Evolutionary conservation across 2,113 vertebrate species (phyloP), one percentile per base, ranked within the genome.

Genomic region (Neoarius graeffei): DNA sequence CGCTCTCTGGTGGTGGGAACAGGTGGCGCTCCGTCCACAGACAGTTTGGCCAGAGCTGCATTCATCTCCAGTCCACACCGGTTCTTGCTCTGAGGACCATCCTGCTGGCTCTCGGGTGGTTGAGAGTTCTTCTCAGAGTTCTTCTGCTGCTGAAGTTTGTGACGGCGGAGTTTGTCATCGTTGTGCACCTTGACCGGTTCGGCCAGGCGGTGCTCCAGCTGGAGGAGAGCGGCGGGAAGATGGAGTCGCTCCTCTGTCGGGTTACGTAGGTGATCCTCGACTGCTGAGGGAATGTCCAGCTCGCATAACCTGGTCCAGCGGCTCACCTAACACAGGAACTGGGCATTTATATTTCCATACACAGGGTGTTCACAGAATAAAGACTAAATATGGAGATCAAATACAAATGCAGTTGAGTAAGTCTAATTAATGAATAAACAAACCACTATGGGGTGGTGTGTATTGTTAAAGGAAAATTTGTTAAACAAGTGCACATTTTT

Each of bases 291-390:
- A 88, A 99, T 97, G 90, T 95, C 97, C 89, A 97, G 95, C 93
- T 99, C 98, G 94, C 98, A 99, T 3, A 99, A 95, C 69, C 97
- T 95, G 89, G 98, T 99, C 98, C 98, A 99, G 87, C 97, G 96
- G 93, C 98, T 99, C 82, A 99, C 98, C 98, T 99, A 90, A 82
- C 4, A 59, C 50, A 92, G 89, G 14, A 86, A 1, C 84, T 89
- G 9, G 52, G 60, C 3, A 71, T 5, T 76, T 86, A 76, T 54
- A n/a, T 14, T 25, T 83, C 42, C 73, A 50, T 23, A 66, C 42
- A 48, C 64, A 84, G 10, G 8, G 9, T 7, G n/a, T 35, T 77
- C 54, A 57, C 0, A 83, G 62, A 85, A 81, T 23, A 76, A 4
- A 42, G 6, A 73, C 7, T 74, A 23, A 71, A 71, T 27, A 73